Evolutionary conservation across 2,888 invertebrate species (phyloP).

Genomic region (Leptopilina drosophilae): DNA sequence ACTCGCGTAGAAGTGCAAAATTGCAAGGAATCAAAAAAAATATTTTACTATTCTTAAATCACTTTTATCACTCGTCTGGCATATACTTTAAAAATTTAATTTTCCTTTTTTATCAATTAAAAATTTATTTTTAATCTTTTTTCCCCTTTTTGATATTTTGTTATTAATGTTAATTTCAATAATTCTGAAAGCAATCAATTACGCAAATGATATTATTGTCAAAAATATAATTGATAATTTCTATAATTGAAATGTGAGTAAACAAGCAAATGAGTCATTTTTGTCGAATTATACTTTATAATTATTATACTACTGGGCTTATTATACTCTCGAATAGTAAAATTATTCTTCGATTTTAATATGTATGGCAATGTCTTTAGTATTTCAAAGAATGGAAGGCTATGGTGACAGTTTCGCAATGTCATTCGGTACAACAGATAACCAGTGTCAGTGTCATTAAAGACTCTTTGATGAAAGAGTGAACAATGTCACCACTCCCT

Average conservation of each 20-base stretch:
- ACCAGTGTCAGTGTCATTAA: conserved; percentile 60
- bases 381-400: conserved; percentile 63
- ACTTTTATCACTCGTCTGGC: not conserved
- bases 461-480: conserved; percentile 52
- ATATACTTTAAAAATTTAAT: not conserved
- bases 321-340: not conserved
- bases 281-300: not conserved
- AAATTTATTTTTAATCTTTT: no score
- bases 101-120: not conserved
- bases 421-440: conserved; percentile 45
- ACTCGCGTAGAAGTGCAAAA: conserved; percentile 15
- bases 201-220: not conserved
- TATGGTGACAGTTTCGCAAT: conserved; percentile 55
- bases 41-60: not conserved
- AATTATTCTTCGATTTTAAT: conserved; percentile 53
- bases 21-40: not conserved
- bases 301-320: not conserved
- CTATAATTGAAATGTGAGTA: no score
- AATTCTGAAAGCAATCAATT: not conserved
- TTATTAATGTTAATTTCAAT: not conserved
- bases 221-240: conserved; percentile 1
- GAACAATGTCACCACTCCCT: conserved; percentile 45
- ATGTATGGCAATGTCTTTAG: conserved; percentile 63
- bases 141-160: no score
- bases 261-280: no score